These are phyloP conservation scores for Pipistrellus pygmaeus DNA, from an alignment of 2,797 vertebrate species.

Conservation along the genomic window DNA sequence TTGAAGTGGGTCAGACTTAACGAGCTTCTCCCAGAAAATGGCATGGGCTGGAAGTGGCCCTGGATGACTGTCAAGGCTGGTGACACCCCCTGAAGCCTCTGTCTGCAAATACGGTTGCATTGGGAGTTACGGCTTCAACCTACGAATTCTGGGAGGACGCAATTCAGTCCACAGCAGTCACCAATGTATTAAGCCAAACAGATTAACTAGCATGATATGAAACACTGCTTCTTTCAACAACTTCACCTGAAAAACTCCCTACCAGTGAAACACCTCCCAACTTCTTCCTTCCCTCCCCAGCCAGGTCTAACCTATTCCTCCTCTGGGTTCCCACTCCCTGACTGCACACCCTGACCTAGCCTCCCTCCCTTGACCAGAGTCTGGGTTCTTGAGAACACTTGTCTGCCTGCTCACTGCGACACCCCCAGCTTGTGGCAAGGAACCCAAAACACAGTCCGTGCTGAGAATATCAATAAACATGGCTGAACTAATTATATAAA, in stretches of 20 bases:
- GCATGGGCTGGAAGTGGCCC: background rate
- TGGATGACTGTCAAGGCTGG: background rate
- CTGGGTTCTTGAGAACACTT: background rate
- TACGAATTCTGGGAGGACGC: background rate
- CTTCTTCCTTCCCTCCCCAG: background rate
- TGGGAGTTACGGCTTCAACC: background rate
- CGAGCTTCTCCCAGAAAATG: background rate
- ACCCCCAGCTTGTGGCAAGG: background rate
- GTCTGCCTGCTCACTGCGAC: background rate
- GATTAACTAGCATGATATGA: background rate
- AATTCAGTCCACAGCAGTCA: background rate
- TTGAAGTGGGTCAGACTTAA: background rate
- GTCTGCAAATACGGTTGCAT: fast-evolving
- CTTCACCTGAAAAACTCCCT: background rate
- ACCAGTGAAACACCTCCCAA: background rate
- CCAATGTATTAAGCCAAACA: background rate
- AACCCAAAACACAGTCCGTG: background rate
- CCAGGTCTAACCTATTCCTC: too few relatives aligned
- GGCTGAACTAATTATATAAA: background rate
- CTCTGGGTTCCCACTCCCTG: too few relatives aligned
- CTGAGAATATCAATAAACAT: background rate
- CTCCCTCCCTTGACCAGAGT: background rate
- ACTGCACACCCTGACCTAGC: background rate
- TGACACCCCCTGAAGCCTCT: too few relatives aligned
- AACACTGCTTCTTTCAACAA: background rate